A percentile compares a stretch with the other conserved stretches of the same genome.
These are phyloP conservation scores for Trachymyrmex cornetzi DNA, from an alignment of 1,140 invertebrate genomes.

Conservation along the genomic window DNA sequence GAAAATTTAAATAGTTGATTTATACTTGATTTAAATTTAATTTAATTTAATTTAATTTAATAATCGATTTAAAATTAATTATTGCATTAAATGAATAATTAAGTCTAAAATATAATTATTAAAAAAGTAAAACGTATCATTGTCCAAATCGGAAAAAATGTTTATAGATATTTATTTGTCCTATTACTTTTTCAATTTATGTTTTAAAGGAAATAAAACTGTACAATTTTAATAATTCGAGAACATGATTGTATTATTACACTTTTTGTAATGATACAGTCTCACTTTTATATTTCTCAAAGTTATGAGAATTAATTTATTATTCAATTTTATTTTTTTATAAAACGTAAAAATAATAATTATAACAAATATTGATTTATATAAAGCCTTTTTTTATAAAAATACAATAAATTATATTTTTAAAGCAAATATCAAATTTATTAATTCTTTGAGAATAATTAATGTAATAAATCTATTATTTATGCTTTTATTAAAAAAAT, in stretches of 20 bases:
- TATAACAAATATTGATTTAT: neutral
- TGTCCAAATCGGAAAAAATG: neutral
- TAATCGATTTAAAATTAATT: neutral
- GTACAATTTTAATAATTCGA: neutral
- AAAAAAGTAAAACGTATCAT: neutral
- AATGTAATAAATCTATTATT: neutral
- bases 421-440: neutral
- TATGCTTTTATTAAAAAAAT: too few species aligned
- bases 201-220: neutral
- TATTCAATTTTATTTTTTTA: neutral
- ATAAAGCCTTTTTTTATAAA: neutral
- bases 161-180: neutral
- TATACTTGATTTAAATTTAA: too few species aligned
- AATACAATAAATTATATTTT: neutral
- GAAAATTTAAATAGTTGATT: neutral
- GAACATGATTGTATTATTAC: neutral
- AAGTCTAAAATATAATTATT: neutral
- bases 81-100: neutral
- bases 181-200: neutral
- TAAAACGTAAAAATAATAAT: neutral
- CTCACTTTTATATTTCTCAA: neutral
- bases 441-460: neutral
- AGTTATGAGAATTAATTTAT: neutral
- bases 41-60: too few species aligned
- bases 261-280: neutral